Evolutionary conservation across 2,888 invertebrate species (phyloP), one percentile per base, ranked within the genome.

Genomic region (Scelioninae gen. 2): DNA sequence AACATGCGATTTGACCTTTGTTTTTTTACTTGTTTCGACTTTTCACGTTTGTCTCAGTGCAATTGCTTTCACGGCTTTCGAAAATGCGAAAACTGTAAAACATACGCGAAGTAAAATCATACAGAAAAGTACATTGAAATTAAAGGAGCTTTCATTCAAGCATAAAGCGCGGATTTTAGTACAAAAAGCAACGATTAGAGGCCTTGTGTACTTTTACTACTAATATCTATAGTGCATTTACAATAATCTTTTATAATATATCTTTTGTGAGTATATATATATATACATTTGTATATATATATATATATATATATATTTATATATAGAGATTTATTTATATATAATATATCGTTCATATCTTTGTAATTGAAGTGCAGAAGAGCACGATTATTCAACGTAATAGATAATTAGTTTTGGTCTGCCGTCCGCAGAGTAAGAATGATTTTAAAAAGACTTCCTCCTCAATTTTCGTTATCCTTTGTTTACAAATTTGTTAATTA

Each of bases 121-220:
- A 46, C 13, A 11, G 73, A 80, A 76, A 78, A 71, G 78, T 80
- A 76, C 78, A 70, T 77, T 78, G 31, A 48, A 70, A 37, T 1
- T 78, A 45, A 48, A 39, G 28, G 48, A 61, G 61, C 64, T 78
- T 76, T 76, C 74, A 76, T 76, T 78, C 76, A 76, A 80, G 82
- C 82, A 67, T 78, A 82, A 83, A 85, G 84, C 85, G 83, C 81
- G 78, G 83, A 79, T 82, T n/a, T 79, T 84, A 83, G 80, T 84
- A 85, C 82, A 85, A 84, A 84, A 85, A 85, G 85, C 85, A 85
- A 85, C 84, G 80, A 80, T 84, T 82, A 84, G 84, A 85, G 85
- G 85, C 85, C 85, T 81, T 84, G 83, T 82, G 83, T 81, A 80
- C 74, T 81, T 78, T 78, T 78, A 81, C 76, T 81, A 81, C 81